Percentiles rank a stretch among this genome's conserved stretches.
These are phyloP conservation scores for Branchellion lobata DNA, from an alignment of 2,888 invertebrate genomes.

Conservation along the genomic window DNA sequence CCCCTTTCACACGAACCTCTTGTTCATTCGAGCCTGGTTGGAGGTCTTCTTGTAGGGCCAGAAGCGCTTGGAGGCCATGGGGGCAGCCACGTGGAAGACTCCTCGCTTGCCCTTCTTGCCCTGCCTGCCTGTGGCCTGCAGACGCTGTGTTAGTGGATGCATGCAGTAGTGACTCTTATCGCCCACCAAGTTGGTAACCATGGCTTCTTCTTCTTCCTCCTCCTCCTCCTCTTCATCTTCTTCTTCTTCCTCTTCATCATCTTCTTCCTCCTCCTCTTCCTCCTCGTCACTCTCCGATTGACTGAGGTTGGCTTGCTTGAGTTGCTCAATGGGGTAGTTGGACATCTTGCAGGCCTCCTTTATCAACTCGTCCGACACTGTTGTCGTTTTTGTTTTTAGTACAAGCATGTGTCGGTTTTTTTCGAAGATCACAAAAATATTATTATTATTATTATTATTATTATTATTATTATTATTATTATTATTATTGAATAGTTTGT, in stretches of 20 bases:
- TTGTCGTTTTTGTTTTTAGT: neutral
- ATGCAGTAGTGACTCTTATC: conserved; percentile 12
- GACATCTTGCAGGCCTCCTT: conserved; percentile 18
- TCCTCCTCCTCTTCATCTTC: conserved; percentile 27
- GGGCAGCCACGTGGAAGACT: neutral
- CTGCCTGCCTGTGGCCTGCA: neutral
- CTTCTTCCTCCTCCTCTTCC: conserved; percentile 39
- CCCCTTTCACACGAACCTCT: neutral
- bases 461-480: neutral
- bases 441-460: neutral
- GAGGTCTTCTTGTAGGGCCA: neutral
- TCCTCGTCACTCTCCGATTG: conserved; percentile 37
- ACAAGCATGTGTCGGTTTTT: neutral
- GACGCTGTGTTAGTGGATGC: neutral
- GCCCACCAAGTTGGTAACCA: neutral
- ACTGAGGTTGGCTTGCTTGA: conserved; percentile 17
- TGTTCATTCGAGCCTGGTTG: neutral
- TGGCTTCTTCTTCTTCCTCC: conserved; percentile 13
- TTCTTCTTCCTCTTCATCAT: conserved; percentile 33
- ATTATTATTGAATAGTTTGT: too few species aligned
- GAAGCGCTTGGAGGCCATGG: neutral
- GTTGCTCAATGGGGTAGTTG: neutral
- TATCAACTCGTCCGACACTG: conserved; percentile 34
- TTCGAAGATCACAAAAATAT: neutral
- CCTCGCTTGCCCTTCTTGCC: neutral